Conservation (phyloP, 2,113 vertebrate species). For the Tricholaema leucomelas region DNA sequence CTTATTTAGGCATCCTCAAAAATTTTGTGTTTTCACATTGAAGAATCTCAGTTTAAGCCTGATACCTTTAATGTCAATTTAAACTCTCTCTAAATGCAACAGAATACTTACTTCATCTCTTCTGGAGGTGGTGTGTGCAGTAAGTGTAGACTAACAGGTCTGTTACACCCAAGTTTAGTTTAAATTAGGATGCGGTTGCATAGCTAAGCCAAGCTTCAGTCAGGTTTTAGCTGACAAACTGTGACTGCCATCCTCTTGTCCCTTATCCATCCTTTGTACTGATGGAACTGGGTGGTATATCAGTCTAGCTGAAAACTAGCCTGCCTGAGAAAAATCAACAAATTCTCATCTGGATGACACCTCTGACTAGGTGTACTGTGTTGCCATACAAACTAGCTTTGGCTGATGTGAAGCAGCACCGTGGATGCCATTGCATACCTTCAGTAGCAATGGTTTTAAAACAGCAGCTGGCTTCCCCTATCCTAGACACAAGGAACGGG, state of each 20-base stretch:
- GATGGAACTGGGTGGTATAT: not conserved
- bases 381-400: not conserved
- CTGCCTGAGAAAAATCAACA: not conserved
- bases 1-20: conserved; percentile 38
- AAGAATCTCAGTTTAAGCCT: conserved; percentile 41
- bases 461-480: not conserved
- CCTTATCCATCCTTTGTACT: not conserved
- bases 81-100: conserved; percentile 35
- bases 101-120: conserved; percentile 32
- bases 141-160: conserved; percentile 60
- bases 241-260: not conserved
- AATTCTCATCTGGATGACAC: not conserved
- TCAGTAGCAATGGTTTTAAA: not conserved
- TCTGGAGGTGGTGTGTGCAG: conserved; percentile 32
- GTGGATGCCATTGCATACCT: not conserved
- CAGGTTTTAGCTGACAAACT: conserved; percentile 32
- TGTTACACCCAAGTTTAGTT: conserved; percentile 50
- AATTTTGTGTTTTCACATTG: conserved; percentile 41
- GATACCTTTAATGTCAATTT: conserved; percentile 41
- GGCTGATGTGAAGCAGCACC: not conserved
- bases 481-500: not conserved
- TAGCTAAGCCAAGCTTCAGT: conserved; percentile 48
- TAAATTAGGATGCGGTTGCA: conserved; percentile 31
- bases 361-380: fast-evolving
- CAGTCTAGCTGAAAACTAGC: not conserved